Evolutionary conservation across 2,113 vertebrate species (phyloP).

Genomic region (Sinocyclocheilus grahami): DNA sequence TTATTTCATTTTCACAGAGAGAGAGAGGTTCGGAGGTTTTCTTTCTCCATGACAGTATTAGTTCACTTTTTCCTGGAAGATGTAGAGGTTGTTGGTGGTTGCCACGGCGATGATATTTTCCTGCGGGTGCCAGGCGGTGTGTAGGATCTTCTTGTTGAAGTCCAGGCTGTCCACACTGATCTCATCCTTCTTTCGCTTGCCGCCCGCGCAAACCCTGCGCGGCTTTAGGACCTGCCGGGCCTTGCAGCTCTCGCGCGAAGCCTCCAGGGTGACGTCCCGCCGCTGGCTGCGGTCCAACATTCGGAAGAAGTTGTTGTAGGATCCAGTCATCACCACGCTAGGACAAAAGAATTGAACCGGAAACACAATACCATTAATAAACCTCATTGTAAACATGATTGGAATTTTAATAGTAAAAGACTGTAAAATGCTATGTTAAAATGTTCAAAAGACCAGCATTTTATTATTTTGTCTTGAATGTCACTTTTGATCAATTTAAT

Average conservation of each 20-base stretch:
- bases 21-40: slow-evolving; percentile 38
- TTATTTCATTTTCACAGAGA: slow-evolving; percentile 38
- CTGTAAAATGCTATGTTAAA: no score
- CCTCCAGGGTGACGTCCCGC: slow-evolving; percentile 91
- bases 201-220: slow-evolving; percentile 92
- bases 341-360: neutral
- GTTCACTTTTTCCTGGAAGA: slow-evolving; percentile 99
- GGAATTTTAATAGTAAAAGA: no score
- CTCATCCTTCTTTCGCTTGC: slow-evolving; percentile 98
- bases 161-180: slow-evolving; percentile 99
- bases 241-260: slow-evolving; percentile 94
- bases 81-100: slow-evolving; percentile 99
- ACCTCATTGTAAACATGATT: no score
- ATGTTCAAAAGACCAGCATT: no score
- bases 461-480: no score
- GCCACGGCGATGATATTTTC: slow-evolving; percentile 98
- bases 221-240: slow-evolving; percentile 93
- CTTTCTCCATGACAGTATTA: slow-evolving; percentile 68
- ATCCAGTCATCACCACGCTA: slow-evolving; percentile 97
- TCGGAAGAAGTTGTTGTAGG: slow-evolving; percentile 99
- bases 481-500: no score
- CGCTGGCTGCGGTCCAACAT: slow-evolving; percentile 95
- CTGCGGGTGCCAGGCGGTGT: slow-evolving; percentile 98
- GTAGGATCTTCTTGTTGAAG: slow-evolving; percentile 99
- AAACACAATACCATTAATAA: neutral